Evolutionary conservation across 2,113 vertebrate genomes (phyloP).

Genomic region (Ardeotis arabs): DNA sequence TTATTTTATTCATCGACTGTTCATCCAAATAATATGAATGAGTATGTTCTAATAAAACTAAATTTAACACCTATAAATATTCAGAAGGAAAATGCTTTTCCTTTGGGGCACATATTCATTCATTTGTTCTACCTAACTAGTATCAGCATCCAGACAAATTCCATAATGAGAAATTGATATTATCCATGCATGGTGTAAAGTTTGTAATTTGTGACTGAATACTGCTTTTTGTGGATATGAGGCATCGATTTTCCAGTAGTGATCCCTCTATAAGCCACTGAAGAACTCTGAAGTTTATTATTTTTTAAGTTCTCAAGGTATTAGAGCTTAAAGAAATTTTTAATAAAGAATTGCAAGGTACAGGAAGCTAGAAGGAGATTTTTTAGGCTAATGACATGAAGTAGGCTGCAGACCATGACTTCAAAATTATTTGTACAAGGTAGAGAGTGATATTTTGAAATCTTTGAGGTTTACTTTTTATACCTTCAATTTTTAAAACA

Average conservation of each 20-base stretch:
- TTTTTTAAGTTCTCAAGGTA: neutral
- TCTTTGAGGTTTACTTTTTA: neutral
- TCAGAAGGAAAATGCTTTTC: conserved; percentile 48
- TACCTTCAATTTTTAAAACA: neutral
- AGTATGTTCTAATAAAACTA: neutral
- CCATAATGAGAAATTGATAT: neutral
- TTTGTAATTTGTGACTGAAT: conserved; percentile 6
- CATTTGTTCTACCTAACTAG: neutral
- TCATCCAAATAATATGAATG: conserved; percentile 4
- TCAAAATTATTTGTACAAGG: neutral
- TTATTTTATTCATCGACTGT: neutral
- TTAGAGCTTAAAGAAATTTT: conserved; percentile 47
- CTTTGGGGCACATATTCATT: conserved; percentile 13
- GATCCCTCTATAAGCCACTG: neutral
- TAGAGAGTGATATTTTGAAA: neutral
- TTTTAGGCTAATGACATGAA: neutral
- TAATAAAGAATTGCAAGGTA: neutral
- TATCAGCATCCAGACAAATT: conserved; percentile 17
- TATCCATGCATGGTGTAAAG: neutral
- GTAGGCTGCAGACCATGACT: neutral
- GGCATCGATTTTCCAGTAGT: conserved; percentile 1
- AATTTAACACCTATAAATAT: conserved; percentile 55
- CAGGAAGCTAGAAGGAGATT: neutral
- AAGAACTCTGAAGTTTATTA: conserved; percentile 4
- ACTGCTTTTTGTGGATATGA: conserved; percentile 1